Base-by-base conservation (phyloP, 2,113 vertebrate species). In the Gymnocephalus cernua region DNA sequence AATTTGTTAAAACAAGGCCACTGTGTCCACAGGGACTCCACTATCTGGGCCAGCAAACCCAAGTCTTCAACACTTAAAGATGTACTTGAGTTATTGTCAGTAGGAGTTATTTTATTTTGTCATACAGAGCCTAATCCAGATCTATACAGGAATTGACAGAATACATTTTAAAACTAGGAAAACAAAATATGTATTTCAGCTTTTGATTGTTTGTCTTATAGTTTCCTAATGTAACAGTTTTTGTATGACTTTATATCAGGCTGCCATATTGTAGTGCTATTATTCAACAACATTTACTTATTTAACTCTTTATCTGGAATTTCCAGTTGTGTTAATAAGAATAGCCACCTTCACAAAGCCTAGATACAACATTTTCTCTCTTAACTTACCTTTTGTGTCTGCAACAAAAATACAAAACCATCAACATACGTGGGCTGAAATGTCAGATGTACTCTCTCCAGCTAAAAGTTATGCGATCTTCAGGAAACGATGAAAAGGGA, bases 1-100 rank as follows among this genome's bases (percentile, higher is more conserved):
- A 86, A 90, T 93, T 92, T 91, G 86, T 89, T 88, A 66, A 94
- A 95, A 94, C 88, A 93, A 93, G 94, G 93, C 83, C 94, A 94
- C 50, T 7, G 51, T 47, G 74, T 89, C 92, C 78, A 7, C 83
- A 54, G 81, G 78, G 92, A 89, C 56, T 47, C 38, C 65, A 73
- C 27, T 86, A 93, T 93, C 63, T 94, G 91, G 95, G 93, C 77
- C 91, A 88, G 75, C 68, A 41, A 79, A 83, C 66, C 66, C 21
- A 50, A 81, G 81, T 80, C 74, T 78, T 73, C 64, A 79, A 63
- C 67, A 35, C 54, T 77, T 61, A 15, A 14, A 85, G n/a, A 82
- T 62, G 18, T 48, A 23, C 50, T 72, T 61, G 72, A 86, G 56
- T 73, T 78, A 71, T 83, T 84, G 83, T 81, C 32, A 32, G 14